phyloP scores from a whole-genome alignment of 35 echinoderm and acorn worm species.

The Acanthaster planci region DNA sequence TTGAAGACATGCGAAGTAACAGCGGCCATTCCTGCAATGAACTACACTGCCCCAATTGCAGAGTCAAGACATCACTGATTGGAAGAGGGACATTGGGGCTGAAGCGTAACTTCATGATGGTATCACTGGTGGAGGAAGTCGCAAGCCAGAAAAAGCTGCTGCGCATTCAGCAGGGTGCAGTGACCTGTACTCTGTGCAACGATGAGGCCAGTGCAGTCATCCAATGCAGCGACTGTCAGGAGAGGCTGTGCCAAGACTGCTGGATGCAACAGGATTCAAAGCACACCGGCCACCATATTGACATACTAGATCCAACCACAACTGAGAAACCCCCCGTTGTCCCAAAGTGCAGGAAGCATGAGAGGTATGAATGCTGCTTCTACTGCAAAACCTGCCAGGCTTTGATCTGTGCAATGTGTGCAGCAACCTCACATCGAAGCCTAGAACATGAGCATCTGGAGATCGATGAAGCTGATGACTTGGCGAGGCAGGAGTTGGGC shows the following conservation, averaged over 20 bases:
- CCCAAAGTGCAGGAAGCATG: background rate
- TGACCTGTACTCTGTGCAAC: background rate
- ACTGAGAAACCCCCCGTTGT: background rate
- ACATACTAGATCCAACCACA: background rate
- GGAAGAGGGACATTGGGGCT: background rate
- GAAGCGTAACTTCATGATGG: background rate
- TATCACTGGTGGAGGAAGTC: background rate
- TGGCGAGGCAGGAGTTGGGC: background rate
- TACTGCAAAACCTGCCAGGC: background rate
- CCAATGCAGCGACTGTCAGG: background rate
- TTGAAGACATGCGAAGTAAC: background rate
- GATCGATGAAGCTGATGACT: background rate
- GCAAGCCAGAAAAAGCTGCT: background rate
- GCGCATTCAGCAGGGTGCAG: background rate
- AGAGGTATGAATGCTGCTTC: background rate
- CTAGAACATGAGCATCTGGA: background rate
- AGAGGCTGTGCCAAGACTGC: background rate
- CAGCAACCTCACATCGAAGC: background rate
- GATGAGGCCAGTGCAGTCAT: background rate
- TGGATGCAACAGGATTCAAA: background rate
- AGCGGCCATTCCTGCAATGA: background rate
- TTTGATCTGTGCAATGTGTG: constrained; percentile 3
- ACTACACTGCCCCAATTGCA: background rate
- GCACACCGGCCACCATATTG: background rate
- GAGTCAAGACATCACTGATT: background rate